Evolutionary conservation across 2,888 invertebrate genomes (phyloP).

Genomic region (Lobophora halterata): DNA sequence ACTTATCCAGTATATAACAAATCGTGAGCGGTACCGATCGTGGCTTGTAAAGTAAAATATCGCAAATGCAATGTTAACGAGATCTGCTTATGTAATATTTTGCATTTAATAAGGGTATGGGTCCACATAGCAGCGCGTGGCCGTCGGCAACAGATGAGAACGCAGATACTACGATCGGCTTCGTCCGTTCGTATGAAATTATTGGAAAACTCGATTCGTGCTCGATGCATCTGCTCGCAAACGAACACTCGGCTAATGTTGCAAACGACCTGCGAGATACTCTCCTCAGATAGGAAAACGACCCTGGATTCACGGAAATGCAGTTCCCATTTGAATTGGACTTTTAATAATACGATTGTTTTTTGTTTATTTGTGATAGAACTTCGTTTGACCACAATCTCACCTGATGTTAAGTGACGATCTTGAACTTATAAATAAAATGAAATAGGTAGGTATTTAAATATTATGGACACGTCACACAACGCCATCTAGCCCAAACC

Average conservation of each 20-base stretch:
- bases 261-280: conserved; percentile 54
- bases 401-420: too few relatives aligned
- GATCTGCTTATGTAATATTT: conserved; percentile 72
- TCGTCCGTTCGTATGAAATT: conserved; percentile 71
- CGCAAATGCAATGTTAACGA: conserved; percentile 72
- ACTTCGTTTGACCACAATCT: too few relatives aligned
- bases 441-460: too few relatives aligned
- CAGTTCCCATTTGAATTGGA: conserved; percentile 12
- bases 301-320: conserved; percentile 13
- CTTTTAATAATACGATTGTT: conserved; percentile 12
- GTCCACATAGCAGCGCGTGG: conserved; percentile 59
- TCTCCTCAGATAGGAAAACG: conserved; percentile 5
- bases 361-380: too few relatives aligned
- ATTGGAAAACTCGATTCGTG: conserved; percentile 76
- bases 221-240: conserved; percentile 64
- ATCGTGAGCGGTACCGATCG: conserved; percentile 43
- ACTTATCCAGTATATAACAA: conserved; percentile 30
- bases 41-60: conserved; percentile 67
- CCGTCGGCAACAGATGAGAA: conserved; percentile 69
- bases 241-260: conserved; percentile 56
- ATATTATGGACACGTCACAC: too few relatives aligned
- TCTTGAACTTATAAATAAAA: too few relatives aligned
- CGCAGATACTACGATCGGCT: conserved; percentile 63
- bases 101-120: conserved; percentile 73
- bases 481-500: too few relatives aligned